phyloP scores from a whole-genome alignment of 1,140 invertebrate species.

The Helicoverpa zea region DNA sequence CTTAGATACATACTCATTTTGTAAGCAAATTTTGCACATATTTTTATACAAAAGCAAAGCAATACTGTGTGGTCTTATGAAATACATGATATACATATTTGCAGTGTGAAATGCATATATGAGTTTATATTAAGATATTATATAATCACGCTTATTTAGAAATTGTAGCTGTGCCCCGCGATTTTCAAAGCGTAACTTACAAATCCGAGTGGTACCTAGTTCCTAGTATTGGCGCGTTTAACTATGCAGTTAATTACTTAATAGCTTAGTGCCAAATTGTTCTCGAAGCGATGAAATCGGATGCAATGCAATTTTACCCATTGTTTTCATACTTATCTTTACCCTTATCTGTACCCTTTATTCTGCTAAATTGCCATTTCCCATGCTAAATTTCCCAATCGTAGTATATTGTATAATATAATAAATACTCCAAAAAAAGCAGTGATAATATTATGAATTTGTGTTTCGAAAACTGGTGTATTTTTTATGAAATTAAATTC shows the following conservation, averaged over 20 bases:
- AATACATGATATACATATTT: conserved; percentile 1
- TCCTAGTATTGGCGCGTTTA: no score
- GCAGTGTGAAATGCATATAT: background rate
- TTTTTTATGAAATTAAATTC: conserved; percentile 38
- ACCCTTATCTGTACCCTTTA: background rate
- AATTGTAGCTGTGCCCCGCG: no score
- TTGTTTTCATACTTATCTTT: background rate
- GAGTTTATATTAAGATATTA: no score
- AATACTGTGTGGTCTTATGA: background rate
- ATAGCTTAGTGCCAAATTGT: no score
- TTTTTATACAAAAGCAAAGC: background rate
- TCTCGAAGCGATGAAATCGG: no score
- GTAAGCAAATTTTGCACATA: background rate
- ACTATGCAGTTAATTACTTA: no score
- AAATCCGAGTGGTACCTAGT: no score
- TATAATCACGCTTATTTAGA: no score
- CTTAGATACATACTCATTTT: no score
- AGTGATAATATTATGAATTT: conserved; percentile 52
- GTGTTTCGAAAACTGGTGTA: conserved; percentile 48
- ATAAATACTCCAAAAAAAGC: conserved; percentile 59
- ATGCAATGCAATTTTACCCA: background rate
- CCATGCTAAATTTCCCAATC: conserved; percentile 33
- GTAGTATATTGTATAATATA: conserved; percentile 49
- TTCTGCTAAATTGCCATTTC: background rate
- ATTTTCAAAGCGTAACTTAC: no score